phyloP scores from a whole-genome alignment of 2,113 vertebrate species.

The Gopherus evgoodei region DNA sequence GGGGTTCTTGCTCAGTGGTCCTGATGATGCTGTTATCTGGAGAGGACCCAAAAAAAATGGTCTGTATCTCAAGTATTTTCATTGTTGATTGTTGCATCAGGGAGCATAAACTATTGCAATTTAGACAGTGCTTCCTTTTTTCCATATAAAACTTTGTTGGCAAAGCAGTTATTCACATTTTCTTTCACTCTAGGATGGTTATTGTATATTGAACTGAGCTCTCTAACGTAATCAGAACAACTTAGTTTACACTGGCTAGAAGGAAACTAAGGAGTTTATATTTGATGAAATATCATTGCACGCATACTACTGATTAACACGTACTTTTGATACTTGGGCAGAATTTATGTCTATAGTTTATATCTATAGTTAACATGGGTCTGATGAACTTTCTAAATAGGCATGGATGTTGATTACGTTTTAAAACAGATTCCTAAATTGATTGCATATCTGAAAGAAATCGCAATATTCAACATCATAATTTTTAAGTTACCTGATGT shows the following conservation, averaged over 20 bases:
- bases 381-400: not conserved
- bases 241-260: too few species aligned
- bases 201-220: not conserved
- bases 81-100: not conserved
- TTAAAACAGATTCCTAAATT: not conserved
- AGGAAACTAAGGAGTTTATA: too few species aligned
- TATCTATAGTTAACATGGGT: not conserved
- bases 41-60: conserved; percentile 98
- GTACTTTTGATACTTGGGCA: not conserved
- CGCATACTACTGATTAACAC: not conserved
- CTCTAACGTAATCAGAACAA: not conserved
- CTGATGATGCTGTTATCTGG: conserved; percentile 97
- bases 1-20: conserved; percentile 94
- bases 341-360: not conserved
- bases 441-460: not conserved
- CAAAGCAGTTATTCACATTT: too few species aligned
- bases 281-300: not conserved
- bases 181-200: too few species aligned
- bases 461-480: not conserved
- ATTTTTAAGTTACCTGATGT: not conserved
- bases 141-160: not conserved
- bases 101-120: not conserved
- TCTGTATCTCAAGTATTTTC: conserved; percentile 52
- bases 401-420: not conserved
- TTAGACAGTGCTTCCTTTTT: not conserved